Evolutionary conservation across 2,113 vertebrate species (phyloP).

Genomic region (Sitta europaea): DNA sequence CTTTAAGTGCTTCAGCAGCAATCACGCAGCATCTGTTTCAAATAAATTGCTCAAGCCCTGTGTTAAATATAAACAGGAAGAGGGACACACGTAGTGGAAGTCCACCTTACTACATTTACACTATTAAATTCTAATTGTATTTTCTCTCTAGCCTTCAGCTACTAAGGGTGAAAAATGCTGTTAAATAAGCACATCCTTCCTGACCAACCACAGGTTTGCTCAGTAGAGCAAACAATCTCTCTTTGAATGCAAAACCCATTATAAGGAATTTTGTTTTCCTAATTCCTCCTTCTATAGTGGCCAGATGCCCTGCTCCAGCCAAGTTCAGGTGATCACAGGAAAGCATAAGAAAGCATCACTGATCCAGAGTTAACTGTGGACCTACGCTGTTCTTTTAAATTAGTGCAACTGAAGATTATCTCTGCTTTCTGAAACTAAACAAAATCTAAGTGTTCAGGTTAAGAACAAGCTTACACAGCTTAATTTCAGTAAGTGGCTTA

Average conservation of each 20-base stretch:
- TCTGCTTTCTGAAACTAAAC: neutral
- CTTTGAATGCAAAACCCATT: neutral
- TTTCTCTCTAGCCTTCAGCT: neutral
- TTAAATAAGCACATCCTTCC: constrained; percentile 34
- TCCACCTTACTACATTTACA: neutral
- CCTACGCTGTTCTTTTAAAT: neutral
- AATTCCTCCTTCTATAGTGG: neutral
- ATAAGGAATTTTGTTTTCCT: neutral
- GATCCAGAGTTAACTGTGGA: neutral
- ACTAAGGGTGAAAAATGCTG: neutral
- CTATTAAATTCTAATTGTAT: neutral
- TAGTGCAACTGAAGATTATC: neutral
- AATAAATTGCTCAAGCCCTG: constrained; percentile 16
- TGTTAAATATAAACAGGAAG: constrained; percentile 80
- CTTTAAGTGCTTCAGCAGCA: constrained; percentile 18
- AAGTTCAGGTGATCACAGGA: neutral
- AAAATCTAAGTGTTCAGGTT: neutral
- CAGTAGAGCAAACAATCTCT: neutral
- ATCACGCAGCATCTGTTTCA: constrained; percentile 67
- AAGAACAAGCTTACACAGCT: neutral
- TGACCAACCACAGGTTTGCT: neutral
- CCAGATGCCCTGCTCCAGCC: neutral
- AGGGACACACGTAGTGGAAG: constrained; percentile 52
- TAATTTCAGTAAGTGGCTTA: neutral
- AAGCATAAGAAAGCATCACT: neutral